Evolutionary conservation across 2,888 invertebrate genomes (phyloP), one percentile per base, ranked within the genome.

Genomic region (Parapristionchus giblindavisi): DNA sequence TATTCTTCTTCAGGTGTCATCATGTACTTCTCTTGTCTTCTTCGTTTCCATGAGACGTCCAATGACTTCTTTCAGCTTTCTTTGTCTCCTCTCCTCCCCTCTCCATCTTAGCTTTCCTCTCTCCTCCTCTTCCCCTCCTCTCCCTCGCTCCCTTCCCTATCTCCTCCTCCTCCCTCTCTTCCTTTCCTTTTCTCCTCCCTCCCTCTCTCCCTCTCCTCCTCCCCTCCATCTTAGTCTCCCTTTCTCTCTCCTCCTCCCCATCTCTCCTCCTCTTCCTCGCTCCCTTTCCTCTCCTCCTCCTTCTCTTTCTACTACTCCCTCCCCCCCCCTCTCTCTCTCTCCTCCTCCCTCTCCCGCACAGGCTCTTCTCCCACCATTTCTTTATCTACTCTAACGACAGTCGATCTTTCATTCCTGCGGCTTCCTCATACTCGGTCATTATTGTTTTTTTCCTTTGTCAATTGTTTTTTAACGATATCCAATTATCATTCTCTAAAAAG

Each of bases 171-270:
- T 36, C 21, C 48, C 43, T 38, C 38, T 51, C 38, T 65, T 65
- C 60, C n/a, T 24, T 63, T 48, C 70, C 56, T 54, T 75, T 63
- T 36, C 75, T 72, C 66, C 76, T 77, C 76, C 74, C 75, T 77
- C 76, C 75, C 76, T 78, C 75, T 76, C 74, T 73, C 76, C 75
- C 27, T 61, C 56, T 70, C 74, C 27, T 36, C 75, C 71, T 36
- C 75, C 72, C 68, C 71, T n/a, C n/a, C n/a, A n/a, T n/a, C n/a
- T n/a, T n/a, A n/a, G n/a, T n/a, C n/a, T n/a, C n/a, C n/a, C n/a
- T n/a, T n/a, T 70, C 65, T 72, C 76, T 77, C 74, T 76, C 72
- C 74, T 73, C 76, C 78, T 75, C 73, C 76, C 73, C 76, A 74
- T 71, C 58, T 52, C 58, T 51, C 60, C 70, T 51, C 43, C 72